Evolutionary conservation across 1,140 invertebrate species (phyloP), one percentile per base, ranked within the genome.

Genomic region (Heliconius himera): DNA sequence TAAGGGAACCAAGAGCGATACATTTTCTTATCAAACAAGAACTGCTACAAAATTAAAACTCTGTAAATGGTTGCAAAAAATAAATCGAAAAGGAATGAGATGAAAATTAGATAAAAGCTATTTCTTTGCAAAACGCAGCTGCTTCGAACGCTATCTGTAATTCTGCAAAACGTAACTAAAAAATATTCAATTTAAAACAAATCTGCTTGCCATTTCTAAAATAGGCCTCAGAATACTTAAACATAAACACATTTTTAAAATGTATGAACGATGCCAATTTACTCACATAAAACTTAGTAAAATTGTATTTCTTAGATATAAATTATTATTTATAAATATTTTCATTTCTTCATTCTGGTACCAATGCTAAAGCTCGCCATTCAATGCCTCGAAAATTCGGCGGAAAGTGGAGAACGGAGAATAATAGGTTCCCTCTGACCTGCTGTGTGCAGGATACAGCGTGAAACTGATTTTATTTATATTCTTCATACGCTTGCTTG

Each of bases 51-150:
- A 36, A 66, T 41, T 56, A 78, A 73, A 33, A 46, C 38, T n/a
- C 38, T 22, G 38, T 71, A 60, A 54, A 20, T 51, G 29, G 60
- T 70, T 20, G 49, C 18, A 74, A 75, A 80, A 82, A 79, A 73
- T 75, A 80, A 88, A 88, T 86, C 80, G 83, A 84, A 87, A 87
- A 88, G 84, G 86, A 90, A 89, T 88, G 83, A 83, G 81, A 86
- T 84, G 73, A 75, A 86, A 91, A 90, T 91, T 88, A 88, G 86
- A 91, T 89, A 83, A 87, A 83, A 90, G 81, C 85, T 81, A 89
- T 89, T 87, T 79, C 82, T 83, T 76, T 83, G 83, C 78, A 71
- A 83, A 85, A 73, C 87, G 84, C 89, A 91, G 87, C 88, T 91
- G 89, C 73, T 78, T 73, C 79, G 74, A 74, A 73, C 74, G 75